A percentile compares a stretch with the other conserved stretches of the same genome.
These are phyloP conservation scores for Brachylomia viminalis DNA, from an alignment of 2,888 invertebrate genomes.

Conservation along the genomic window DNA sequence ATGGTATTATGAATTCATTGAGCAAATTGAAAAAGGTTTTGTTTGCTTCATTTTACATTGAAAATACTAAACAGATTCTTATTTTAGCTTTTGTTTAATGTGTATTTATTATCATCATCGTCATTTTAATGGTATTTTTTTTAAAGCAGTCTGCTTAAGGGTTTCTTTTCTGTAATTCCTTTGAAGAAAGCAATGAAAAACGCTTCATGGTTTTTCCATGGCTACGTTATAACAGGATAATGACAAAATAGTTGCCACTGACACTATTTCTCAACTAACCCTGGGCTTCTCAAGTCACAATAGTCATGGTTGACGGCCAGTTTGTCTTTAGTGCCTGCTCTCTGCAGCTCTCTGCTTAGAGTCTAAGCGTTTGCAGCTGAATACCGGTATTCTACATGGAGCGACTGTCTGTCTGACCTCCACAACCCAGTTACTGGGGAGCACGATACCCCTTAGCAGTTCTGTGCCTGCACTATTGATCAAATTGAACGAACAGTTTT, in stretches of 20 bases:
- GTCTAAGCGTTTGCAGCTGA: background rate
- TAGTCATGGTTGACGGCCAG: background rate
- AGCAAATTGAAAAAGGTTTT: conserved; percentile 14
- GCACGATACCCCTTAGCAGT: background rate
- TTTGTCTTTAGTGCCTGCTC: background rate
- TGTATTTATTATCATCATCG: no score
- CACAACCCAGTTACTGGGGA: background rate
- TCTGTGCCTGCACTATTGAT: background rate
- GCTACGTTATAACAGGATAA: background rate
- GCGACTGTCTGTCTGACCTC: background rate
- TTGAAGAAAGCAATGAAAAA: background rate
- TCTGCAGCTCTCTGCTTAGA: background rate
- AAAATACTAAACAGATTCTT: background rate
- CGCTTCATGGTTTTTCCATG: no score
- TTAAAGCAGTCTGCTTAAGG: background rate
- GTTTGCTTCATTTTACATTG: background rate
- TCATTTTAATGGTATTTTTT: background rate
- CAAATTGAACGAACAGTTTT: background rate
- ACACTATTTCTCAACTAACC: background rate
- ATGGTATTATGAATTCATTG: conserved; percentile 32
- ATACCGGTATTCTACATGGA: background rate
- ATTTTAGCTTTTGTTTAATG: background rate
- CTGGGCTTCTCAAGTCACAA: background rate
- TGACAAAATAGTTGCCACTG: background rate
- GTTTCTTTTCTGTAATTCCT: background rate